Base-by-base conservation (phyloP, 2,113 vertebrate species). In the Ovis aries region DNA sequence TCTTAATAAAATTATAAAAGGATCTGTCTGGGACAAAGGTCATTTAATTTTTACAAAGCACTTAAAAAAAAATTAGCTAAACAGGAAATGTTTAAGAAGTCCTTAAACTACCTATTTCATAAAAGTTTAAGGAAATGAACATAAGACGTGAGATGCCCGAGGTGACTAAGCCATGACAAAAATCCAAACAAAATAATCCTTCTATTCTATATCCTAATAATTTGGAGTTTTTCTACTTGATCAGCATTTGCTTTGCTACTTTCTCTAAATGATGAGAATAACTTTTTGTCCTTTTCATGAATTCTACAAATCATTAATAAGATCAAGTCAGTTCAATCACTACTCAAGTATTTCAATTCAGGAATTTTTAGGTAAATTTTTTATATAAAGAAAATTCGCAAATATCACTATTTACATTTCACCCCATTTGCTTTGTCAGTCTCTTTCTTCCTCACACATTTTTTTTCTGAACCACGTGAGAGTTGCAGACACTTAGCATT, bases 1-100 rank as follows among this genome's bases (percentile, higher is more conserved):
- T 95, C 29, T 60, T 55, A 62, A 60, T 84, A 85, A 85, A 62
- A 91, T 86, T 78, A 33, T 64, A 36, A 45, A 89, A 74, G 43
- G 82, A 71, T 83, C 33, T 90, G 40, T 67, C 57, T 80, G 1
- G 27, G 53, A 64, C 80, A 92, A 67, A 85, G 78, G 17, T 6
- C 45, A 88, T 74, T n/a, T 88, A 88, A 50, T 88, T 88, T 91
- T 92, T 92, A 74, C 21, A 92, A 92, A 83, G 33, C n/a, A 82
- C 21, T n/a, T 87, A 13, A 55, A 74, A 55, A 74, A 95, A n/a
- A 5, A 59, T 36, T 71, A 83, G 78, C 31, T 95, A 78, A 17
- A 67, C 13, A 92, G 45, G 71, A 88, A 80, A 53, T 57, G 3
- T 77, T 90, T 62, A 43, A 7, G 33, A 45, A 91, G 52, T 86